Percentiles rank a stretch among this genome's conserved stretches.
Evolutionary conservation across 1,140 invertebrate genomes (phyloP).

Genomic region (Drosophila biarmipes): DNA sequence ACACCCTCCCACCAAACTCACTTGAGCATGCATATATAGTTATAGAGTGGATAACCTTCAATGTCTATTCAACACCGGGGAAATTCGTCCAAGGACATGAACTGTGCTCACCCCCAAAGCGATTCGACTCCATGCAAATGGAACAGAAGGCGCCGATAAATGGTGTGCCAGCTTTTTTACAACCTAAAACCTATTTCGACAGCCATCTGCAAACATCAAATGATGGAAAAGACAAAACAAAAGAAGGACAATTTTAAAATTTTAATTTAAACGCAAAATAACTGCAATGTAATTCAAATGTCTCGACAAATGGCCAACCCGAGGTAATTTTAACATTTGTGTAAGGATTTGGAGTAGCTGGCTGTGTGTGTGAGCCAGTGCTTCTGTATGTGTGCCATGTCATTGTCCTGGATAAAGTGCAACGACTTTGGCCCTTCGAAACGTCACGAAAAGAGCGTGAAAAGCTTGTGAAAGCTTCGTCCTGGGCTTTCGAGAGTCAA

Average conservation of each 20-base stretch:
- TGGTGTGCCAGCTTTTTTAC: conserved; percentile 10
- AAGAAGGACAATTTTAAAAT: conserved; percentile 21
- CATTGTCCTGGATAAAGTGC: conserved; percentile 67
- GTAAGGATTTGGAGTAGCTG: background rate
- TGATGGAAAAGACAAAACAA: background rate
- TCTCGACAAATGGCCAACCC: conserved; percentile 8
- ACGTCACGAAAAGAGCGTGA: conserved; percentile 19
- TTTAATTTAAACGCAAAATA: conserved; percentile 53
- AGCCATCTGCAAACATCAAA: conserved; percentile 20
- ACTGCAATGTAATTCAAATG: conserved; percentile 43
- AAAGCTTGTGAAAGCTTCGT: conserved; percentile 40
- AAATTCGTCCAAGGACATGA: conserved; percentile 73
- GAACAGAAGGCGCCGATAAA: conserved; percentile 31
- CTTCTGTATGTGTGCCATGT: conserved; percentile 36
- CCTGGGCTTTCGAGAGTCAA: conserved; percentile 22
- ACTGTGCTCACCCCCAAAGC: conserved; percentile 24
- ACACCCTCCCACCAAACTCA: background rate
- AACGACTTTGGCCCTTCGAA: conserved; percentile 61
- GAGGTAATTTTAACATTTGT: conserved; percentile 1
- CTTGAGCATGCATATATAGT: conserved; percentile 1
- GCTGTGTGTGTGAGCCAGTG: background rate
- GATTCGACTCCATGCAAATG: conserved; percentile 39
- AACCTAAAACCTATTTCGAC: background rate
- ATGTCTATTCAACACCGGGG: conserved; percentile 67
- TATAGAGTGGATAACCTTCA: conserved; percentile 53